Evolutionary conservation across 2,888 invertebrate species (phyloP).

Genomic region (Escarpia spicata): DNA sequence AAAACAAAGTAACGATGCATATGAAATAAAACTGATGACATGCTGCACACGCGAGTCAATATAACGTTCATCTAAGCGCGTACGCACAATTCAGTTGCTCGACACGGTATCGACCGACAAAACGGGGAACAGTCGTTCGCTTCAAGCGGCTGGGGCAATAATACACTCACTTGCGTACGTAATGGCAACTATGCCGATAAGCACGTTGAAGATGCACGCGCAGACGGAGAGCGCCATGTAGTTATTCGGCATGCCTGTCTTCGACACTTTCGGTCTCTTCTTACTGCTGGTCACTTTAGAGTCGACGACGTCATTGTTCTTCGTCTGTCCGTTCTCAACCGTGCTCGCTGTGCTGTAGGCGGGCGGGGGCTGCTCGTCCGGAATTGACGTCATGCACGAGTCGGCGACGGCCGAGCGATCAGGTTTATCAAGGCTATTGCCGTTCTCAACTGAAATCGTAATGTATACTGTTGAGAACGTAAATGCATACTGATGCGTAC

Average conservation of each 20-base stretch:
- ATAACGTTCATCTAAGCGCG: not conserved
- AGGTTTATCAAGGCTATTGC: not conserved
- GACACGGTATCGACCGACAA: not conserved
- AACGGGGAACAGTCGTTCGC: not conserved
- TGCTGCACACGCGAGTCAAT: not conserved
- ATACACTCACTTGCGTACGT: not conserved
- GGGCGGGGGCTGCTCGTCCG: not conserved
- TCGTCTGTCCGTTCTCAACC: not conserved
- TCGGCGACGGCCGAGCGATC: not conserved
- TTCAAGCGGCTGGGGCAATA: not conserved
- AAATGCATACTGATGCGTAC: no score
- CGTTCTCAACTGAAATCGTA: not conserved
- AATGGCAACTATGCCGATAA: not conserved
- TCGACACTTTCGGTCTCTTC: not conserved
- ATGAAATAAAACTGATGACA: no score
- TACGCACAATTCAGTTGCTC: not conserved
- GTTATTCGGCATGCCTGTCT: not conserved
- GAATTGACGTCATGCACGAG: not conserved
- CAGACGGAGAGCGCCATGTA: slow-evolving; percentile 1
- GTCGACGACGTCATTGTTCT: not conserved
- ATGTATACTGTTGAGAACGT: not conserved
- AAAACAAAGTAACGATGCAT: no score
- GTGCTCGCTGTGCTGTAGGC: not conserved
- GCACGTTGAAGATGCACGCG: not conserved
- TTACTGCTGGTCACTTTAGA: not conserved